These are phyloP conservation scores for Hirtodrosophila confusa DNA, from an alignment of 2,888 invertebrate genomes.

Conservation along the genomic window DNA sequence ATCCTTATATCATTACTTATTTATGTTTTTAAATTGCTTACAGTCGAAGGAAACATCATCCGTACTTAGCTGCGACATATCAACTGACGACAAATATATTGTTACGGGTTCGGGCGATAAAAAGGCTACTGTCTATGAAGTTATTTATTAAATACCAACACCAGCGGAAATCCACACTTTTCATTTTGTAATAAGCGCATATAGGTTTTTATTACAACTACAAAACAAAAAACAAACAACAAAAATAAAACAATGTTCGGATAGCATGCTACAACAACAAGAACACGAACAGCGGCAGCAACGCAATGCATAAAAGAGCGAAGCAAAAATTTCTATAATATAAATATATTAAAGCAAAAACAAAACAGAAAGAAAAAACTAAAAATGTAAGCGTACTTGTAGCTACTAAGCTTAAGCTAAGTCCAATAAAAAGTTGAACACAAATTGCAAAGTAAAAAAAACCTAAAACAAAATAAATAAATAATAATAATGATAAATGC, in stretches of 20 bases:
- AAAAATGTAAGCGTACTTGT: slow-evolving; percentile 75
- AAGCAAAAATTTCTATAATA: slow-evolving; percentile 74
- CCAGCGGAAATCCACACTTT: slow-evolving; percentile 62
- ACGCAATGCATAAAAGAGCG: slow-evolving; percentile 48
- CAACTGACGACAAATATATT: slow-evolving; percentile 98
- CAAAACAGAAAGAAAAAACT: slow-evolving; percentile 53
- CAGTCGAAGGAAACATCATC: slow-evolving; percentile 98
- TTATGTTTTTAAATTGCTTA: slow-evolving; percentile 25
- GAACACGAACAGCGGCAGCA: slow-evolving; percentile 48
- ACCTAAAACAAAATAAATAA: slow-evolving; percentile 52
- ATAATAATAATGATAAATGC: slow-evolving; percentile 40
- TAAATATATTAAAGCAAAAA: slow-evolving; percentile 57
- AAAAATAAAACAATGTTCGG: slow-evolving; percentile 52
- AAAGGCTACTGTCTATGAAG: slow-evolving; percentile 98
- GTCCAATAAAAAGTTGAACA: slow-evolving; percentile 76
- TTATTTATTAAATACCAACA: slow-evolving; percentile 88
- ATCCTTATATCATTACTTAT: not conserved
- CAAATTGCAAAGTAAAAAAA: slow-evolving; percentile 66
- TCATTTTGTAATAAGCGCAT: slow-evolving; percentile 79
- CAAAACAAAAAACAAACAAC: slow-evolving; percentile 31
- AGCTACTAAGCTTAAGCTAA: slow-evolving; percentile 76
- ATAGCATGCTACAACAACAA: slow-evolving; percentile 42
- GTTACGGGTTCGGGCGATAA: slow-evolving; percentile 99
- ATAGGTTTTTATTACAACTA: slow-evolving; percentile 75
- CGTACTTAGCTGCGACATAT: slow-evolving; percentile 99